Evolutionary conservation across 2,797 vertebrate species (phyloP).

Genomic region (Gymnopithys bicolor): DNA sequence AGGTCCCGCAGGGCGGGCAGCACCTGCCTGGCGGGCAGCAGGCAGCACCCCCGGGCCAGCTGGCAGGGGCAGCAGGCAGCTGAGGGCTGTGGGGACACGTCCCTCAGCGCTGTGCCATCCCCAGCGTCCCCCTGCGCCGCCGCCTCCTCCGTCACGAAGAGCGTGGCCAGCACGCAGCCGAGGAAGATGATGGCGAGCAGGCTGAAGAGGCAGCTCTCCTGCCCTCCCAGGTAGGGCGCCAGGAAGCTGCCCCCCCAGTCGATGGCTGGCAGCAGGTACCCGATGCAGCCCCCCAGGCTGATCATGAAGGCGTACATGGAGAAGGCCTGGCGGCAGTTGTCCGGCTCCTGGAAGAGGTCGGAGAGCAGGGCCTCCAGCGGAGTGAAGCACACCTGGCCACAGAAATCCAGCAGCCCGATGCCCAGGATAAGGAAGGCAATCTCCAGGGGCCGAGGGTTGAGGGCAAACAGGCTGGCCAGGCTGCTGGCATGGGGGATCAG

Average conservation of each 20-base stretch:
- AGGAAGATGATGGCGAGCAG: slow-evolving; percentile 84
- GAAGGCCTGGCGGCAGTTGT: slow-evolving; percentile 84
- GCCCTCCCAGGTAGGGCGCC: slow-evolving; percentile 81
- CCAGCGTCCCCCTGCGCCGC: background rate
- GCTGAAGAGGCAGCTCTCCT: slow-evolving; percentile 83
- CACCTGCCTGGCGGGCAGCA: background rate
- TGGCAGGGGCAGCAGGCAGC: slow-evolving; percentile 5
- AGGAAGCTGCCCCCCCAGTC: slow-evolving; percentile 82
- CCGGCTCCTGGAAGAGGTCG: slow-evolving; percentile 84
- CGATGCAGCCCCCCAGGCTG: slow-evolving; percentile 87
- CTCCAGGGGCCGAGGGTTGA: slow-evolving; percentile 72
- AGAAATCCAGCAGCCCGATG: slow-evolving; percentile 85
- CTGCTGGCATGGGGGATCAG: slow-evolving; percentile 80
- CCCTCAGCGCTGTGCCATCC: background rate
- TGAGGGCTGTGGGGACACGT: background rate
- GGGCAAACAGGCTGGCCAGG: slow-evolving; percentile 74
- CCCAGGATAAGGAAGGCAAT: slow-evolving; percentile 82
- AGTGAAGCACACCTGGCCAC: slow-evolving; percentile 88
- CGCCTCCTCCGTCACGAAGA: slow-evolving; percentile 80
- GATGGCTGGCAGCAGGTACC: slow-evolving; percentile 85
- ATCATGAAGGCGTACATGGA: slow-evolving; percentile 86
- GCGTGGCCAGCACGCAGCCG: slow-evolving; percentile 79
- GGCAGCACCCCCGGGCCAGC: background rate
- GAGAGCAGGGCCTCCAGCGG: slow-evolving; percentile 86
- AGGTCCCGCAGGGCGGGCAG: slow-evolving; percentile 42